Evolutionary conservation across 2,797 vertebrate genomes (phyloP).

Genomic region (Chanos chanos): DNA sequence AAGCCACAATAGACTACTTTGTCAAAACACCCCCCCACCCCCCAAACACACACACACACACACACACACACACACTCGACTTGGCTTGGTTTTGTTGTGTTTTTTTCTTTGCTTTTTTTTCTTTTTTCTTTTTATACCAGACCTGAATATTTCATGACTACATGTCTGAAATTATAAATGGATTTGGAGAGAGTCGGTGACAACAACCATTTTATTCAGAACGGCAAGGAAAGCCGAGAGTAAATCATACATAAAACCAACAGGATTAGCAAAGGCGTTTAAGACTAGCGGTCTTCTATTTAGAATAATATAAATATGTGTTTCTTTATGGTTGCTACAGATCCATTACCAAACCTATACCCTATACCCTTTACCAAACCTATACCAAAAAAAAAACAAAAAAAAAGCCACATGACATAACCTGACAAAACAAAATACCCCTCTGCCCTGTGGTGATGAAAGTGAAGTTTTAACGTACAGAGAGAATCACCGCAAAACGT

Average conservation of each 20-base stretch:
- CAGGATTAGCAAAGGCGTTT: background rate
- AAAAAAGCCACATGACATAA: background rate
- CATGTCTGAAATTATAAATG: constrained; percentile 25
- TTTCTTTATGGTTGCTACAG: background rate
- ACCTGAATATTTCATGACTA: constrained; percentile 30
- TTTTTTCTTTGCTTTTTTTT: too few species aligned
- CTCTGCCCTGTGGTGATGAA: background rate
- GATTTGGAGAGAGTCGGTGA: constrained; percentile 11
- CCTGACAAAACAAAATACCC: background rate
- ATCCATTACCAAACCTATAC: too few species aligned
- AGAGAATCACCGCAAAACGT: constrained; percentile 28
- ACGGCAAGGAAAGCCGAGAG: background rate
- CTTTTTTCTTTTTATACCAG: constrained; percentile 18
- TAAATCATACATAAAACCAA: constrained; percentile 4
- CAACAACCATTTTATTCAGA: background rate
- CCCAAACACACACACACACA: too few species aligned
- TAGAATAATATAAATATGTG: background rate
- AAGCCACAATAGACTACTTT: background rate
- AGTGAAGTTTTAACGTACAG: constrained; percentile 6
- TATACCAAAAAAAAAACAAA: too few species aligned
- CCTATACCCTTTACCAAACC: too few species aligned
- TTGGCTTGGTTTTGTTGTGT: too few species aligned
- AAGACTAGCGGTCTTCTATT: constrained; percentile 10
- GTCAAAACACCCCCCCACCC: constrained; percentile 21
- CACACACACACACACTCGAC: constrained; percentile 8